A percentile compares a stretch with the other conserved stretches of the same genome.
These are phyloP conservation scores for Zygogramma bicolorata DNA, from an alignment of 2,888 invertebrate genomes.

Conservation along the genomic window DNA sequence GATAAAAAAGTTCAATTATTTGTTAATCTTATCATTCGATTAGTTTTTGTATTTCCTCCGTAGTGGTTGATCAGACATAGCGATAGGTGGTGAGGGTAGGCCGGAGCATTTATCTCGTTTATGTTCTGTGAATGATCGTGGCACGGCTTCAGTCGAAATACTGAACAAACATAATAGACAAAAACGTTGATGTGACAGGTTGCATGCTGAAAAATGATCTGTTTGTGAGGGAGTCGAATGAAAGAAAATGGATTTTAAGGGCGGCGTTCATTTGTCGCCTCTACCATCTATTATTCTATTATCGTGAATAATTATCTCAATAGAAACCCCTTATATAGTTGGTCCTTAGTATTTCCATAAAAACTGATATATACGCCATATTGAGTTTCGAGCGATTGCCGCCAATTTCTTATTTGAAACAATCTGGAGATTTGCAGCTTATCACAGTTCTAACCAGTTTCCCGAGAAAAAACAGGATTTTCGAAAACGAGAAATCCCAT, in stretches of 20 bases:
- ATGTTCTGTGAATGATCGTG: conserved; percentile 1
- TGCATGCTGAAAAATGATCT: background rate
- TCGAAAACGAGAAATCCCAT: no score
- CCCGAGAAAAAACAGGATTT: no score
- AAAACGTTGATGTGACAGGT: background rate
- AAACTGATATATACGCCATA: no score
- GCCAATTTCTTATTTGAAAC: no score
- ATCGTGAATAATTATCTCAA: no score
- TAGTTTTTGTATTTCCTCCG: conserved; percentile 1
- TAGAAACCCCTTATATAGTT: no score
- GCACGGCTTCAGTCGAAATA: background rate
- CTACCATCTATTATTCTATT: no score
- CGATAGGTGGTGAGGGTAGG: background rate
- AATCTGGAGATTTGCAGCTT: no score
- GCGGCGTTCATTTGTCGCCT: no score
- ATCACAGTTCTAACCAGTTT: no score
- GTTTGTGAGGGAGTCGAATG: background rate
- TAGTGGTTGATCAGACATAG: background rate
- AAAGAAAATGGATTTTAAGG: background rate
- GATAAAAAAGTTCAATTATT: conserved; percentile 7
- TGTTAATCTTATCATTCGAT: conserved; percentile 7
- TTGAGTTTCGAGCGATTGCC: no score
- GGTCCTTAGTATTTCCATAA: no score
- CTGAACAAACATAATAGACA: conserved; percentile 9
- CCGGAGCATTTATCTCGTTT: background rate